These are phyloP conservation scores for Oenanthe oenanthe DNA, from an alignment of 2,113 vertebrate species.

Conservation along the genomic window DNA sequence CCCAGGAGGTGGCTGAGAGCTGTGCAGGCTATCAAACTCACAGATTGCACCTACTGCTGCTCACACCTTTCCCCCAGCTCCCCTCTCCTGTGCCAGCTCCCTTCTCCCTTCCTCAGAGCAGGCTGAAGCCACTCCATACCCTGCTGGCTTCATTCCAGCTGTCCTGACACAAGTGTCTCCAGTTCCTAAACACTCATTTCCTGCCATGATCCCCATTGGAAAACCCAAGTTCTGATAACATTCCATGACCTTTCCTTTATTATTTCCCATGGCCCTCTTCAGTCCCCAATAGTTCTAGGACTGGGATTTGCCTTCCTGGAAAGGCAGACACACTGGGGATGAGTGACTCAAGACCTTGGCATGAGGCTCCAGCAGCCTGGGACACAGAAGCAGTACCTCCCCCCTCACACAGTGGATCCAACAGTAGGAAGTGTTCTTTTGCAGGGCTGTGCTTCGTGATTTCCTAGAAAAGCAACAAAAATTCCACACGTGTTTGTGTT, in stretches of 20 bases:
- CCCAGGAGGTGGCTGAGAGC: not conserved
- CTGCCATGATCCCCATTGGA: constrained; percentile 11
- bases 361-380: not conserved
- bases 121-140: constrained; percentile 7
- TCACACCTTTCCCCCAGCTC: not conserved
- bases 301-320: constrained; percentile 65
- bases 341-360: constrained; percentile 55
- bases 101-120: not conserved
- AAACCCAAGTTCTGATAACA: constrained; percentile 47
- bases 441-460: constrained; percentile 47
- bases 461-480: constrained; percentile 71
- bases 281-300: constrained; percentile 21
- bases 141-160: constrained; percentile 2
- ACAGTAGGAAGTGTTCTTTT: constrained; percentile 70
- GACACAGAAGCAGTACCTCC: constrained; percentile 41
- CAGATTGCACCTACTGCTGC: not conserved
- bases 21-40: not conserved
- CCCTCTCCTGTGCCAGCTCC: not conserved
- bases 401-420: not conserved
- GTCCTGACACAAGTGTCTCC: constrained; percentile 31
- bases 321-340: constrained; percentile 32
- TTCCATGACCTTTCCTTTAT: constrained; percentile 41
- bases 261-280: not conserved
- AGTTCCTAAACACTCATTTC: not conserved
- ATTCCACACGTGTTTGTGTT: constrained; percentile 63